Evolutionary conservation across 2,797 vertebrate genomes (phyloP), one percentile per base, ranked within the genome.

Genomic region (Lithobates pipiens): DNA sequence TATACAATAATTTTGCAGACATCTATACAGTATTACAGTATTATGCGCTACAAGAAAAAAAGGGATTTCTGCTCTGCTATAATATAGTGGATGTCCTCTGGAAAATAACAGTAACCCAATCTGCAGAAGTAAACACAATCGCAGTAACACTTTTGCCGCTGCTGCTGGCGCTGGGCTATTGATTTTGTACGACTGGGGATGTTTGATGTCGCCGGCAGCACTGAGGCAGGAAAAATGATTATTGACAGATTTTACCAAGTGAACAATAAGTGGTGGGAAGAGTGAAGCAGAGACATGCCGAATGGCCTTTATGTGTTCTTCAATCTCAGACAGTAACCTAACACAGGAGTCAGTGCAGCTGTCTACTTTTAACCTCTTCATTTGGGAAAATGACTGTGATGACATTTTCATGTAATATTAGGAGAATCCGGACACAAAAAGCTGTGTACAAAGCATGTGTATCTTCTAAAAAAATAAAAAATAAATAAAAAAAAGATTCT

Each of bases 161-260:
- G 87, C 86, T 77, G 44, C 91, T 91, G 92, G 91, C 89, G 75
- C 91, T 92, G 87, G 90, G 85, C 29, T 92, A 94, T 93, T 88
- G 92, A 94, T 94, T 93, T 89, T 91, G 77, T 89, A 86, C 89
- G 86, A 90, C 89, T 72, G 85, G 77, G 77, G 67, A 87, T 91
- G 87, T 93, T 94, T 94, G 92, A 93, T 94, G 92, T 91, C 7
- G 21, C 89, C 88, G 89, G 86, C 83, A 91, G 89, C 88, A 91
- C 80, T 89, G 79, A 90, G 85, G 81, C 85, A 90, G 88, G 82
- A 85, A 91, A 91, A 91, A 87, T 85, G 85, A 86, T 89, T 91
- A 93, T 89, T 86, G 89, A 91, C 87, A 89, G 88, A 84, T 91
- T 91, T 91, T 86, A 76, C 88, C 76, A 92, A 89, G 65, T 72